Conservation (phyloP, 2,888 invertebrate species). For the Plebejus argus region DNA sequence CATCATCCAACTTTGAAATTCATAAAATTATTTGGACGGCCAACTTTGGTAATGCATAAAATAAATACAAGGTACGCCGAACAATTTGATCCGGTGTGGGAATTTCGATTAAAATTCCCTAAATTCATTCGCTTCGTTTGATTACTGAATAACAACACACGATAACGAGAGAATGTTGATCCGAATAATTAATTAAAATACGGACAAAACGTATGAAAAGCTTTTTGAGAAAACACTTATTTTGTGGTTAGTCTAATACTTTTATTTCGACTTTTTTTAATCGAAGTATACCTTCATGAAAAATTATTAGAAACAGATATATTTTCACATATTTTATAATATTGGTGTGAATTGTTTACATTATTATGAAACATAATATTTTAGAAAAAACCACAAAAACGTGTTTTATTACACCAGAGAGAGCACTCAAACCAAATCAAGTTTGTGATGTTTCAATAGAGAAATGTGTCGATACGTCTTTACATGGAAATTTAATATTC, state of each 20-base stretch:
- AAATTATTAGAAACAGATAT: too few species aligned
- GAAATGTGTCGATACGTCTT: slow-evolving; percentile 5
- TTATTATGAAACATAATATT: background rate
- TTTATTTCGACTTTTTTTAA: background rate
- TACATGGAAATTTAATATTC: slow-evolving; percentile 21
- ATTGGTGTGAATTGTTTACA: too few species aligned
- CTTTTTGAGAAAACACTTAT: background rate
- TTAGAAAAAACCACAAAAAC: background rate
- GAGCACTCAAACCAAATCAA: background rate
- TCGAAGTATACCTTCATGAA: too few species aligned
- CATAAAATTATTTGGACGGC: slow-evolving; percentile 13
- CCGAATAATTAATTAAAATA: slow-evolving; percentile 13
- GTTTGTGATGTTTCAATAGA: slow-evolving; percentile 5
- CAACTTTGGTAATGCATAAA: slow-evolving; percentile 37
- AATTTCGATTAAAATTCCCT: slow-evolving; percentile 45
- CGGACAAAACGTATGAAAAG: background rate
- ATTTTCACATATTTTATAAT: too few species aligned
- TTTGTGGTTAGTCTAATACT: background rate
- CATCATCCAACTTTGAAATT: slow-evolving; percentile 20
- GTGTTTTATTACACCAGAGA: background rate
- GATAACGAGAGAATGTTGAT: slow-evolving; percentile 22
- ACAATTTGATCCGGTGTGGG: slow-evolving; percentile 41
- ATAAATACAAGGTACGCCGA: slow-evolving; percentile 41
- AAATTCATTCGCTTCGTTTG: slow-evolving; percentile 38
- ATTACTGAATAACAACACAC: slow-evolving; percentile 37